Evolutionary conservation across 2,888 invertebrate species (phyloP), one percentile per base, ranked within the genome.

Genomic region (Erpobdella octoculata): DNA sequence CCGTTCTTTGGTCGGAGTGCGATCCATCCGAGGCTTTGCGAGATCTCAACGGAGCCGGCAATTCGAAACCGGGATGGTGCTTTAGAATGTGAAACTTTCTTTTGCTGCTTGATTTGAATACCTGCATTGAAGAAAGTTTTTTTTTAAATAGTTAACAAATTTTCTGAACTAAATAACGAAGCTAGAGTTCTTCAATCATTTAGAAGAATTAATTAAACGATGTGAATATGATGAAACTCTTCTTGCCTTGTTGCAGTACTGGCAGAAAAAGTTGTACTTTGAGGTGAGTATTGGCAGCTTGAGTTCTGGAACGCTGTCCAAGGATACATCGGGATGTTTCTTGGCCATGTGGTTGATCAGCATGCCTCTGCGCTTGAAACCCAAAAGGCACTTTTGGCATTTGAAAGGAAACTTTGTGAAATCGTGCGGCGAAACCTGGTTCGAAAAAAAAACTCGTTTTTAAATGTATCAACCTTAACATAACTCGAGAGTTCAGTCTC

Each of bases 261-360:
- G 89, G 83, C 93, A 93, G 80, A 89, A 91, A 82, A 90, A 93
- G 79, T 90, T 89, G 18, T 89, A 86, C 59, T 89, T 89, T 18
- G 89, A 88, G 76, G 89, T 87, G 74, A 90, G 84, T 77, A 92
- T 89, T 0, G 92, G 92, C 74, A 90, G 84, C 79, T 89, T 89
- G 46, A 91, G 84, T 83, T 90, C 90, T 21, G 88, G 90, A 41
- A 89, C 88, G 6, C 80, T 78, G 58, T 83, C 83, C 0, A 81
- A 88, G 86, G 35, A 89, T 87, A 86, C 90, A 89, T 75, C 89
- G 18, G 85, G 85, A 76, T 85, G 85, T 21, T 82, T 77, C 79
- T 90, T 91, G 74, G 89, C 91, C 77, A 92, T 83, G 82, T 93
- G 92, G 83, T 92, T 93, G 2, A 90, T 90, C 59, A 90, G 83